A percentile compares a stretch with the other conserved stretches of the same genome.
These are phyloP conservation scores for Leucosticte australis DNA, from an alignment of 2,113 vertebrate species.

Conservation along the genomic window DNA sequence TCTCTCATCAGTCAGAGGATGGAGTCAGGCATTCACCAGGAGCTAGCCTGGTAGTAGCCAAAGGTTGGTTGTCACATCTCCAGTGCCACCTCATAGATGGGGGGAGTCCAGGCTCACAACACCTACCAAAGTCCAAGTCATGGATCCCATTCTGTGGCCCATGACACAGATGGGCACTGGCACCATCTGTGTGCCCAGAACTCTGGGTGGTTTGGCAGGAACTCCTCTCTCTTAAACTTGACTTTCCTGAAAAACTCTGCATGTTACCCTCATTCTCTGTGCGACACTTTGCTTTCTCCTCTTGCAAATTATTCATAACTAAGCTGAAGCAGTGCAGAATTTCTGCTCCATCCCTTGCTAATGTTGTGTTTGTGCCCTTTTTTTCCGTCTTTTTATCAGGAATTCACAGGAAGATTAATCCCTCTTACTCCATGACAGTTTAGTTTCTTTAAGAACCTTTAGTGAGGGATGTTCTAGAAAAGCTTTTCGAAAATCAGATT, in stretches of 20 bases:
- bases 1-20: neutral
- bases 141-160: neutral
- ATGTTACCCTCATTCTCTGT: neutral
- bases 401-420: slow-evolving; percentile 31
- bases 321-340: neutral
- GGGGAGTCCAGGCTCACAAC: neutral
- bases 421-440: slow-evolving; percentile 35
- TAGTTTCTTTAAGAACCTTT: slow-evolving; percentile 56
- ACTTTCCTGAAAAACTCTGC: neutral
- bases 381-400: neutral
- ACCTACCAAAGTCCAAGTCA: neutral
- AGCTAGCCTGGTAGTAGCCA: neutral
- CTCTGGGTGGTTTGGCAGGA: neutral
- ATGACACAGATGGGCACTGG: neutral
- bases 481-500: slow-evolving; percentile 48
- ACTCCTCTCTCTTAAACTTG: neutral
- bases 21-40: neutral
- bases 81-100: neutral
- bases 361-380: neutral
- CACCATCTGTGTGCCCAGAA: neutral
- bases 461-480: slow-evolving; percentile 44
- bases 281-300: neutral
- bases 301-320: neutral
- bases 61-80: neutral
- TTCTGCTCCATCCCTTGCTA: neutral